These are phyloP conservation scores for Notiomystis cincta DNA, from an alignment of 2,113 vertebrate genomes.

Conservation along the genomic window DNA sequence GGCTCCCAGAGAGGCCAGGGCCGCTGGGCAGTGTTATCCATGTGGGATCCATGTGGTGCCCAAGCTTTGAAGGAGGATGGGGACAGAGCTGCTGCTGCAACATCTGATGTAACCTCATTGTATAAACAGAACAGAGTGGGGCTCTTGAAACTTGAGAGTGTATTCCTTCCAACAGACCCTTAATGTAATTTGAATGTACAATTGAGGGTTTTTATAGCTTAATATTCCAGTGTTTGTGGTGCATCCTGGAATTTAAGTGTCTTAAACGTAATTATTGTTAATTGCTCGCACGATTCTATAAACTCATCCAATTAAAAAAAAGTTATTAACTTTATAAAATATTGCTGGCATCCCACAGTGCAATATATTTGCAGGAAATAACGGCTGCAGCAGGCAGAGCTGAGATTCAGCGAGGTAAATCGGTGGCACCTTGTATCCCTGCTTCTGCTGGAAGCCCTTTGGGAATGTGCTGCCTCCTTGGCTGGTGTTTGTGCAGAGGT, in stretches of 20 bases:
- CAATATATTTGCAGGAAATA: slow-evolving; percentile 67
- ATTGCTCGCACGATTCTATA: slow-evolving; percentile 75
- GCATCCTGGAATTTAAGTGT: slow-evolving; percentile 76
- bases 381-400: slow-evolving; percentile 61
- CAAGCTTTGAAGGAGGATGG: background rate
- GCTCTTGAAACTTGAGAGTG: slow-evolving; percentile 25
- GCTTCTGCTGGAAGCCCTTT: background rate
- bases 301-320: slow-evolving; percentile 82
- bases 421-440: background rate
- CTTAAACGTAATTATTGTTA: slow-evolving; percentile 80
- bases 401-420: slow-evolving; percentile 47
- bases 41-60: background rate
- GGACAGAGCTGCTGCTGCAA: background rate
- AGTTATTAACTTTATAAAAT: slow-evolving; percentile 83
- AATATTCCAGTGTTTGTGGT: slow-evolving; percentile 69
- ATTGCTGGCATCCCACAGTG: slow-evolving; percentile 73
- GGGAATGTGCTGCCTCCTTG: accelerated
- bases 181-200: slow-evolving; percentile 66
- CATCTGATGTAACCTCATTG: background rate
- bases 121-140: background rate
- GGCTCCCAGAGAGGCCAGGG: accelerated
- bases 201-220: slow-evolving; percentile 68
- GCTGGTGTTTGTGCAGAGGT: accelerated
- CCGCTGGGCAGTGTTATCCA: background rate
- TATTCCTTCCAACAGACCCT: slow-evolving; percentile 59